Evolutionary conservation across 2,113 vertebrate genomes (phyloP).

Genomic region (Heloderma charlesbogerti): DNA sequence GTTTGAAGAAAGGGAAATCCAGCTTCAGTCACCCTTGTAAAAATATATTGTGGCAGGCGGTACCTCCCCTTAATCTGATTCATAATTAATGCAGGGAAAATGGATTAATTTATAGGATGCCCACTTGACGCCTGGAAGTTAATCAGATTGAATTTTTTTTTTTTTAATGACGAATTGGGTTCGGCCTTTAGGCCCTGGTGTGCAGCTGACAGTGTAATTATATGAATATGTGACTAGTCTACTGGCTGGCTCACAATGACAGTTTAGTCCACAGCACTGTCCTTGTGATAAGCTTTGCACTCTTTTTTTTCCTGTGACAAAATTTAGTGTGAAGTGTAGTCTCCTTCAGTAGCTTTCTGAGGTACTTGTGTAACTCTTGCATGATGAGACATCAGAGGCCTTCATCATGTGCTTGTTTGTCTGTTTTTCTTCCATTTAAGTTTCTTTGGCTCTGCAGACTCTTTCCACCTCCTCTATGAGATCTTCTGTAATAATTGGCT

Average conservation of each 20-base stretch:
- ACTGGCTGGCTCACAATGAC: slow-evolving; percentile 69
- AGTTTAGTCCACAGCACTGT: slow-evolving; percentile 56
- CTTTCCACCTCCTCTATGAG: background rate
- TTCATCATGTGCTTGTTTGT: slow-evolving; percentile 7
- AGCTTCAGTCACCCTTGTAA: background rate
- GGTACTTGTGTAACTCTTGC: slow-evolving; percentile 53
- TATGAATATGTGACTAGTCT: slow-evolving; percentile 54
- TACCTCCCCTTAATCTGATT: background rate
- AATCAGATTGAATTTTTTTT: background rate
- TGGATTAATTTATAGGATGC: background rate
- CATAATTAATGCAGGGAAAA: background rate
- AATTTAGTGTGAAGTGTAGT: slow-evolving; percentile 11
- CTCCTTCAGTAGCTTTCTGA: slow-evolving; percentile 29
- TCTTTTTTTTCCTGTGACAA: slow-evolving; percentile 23
- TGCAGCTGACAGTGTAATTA: background rate
- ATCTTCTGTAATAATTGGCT: slow-evolving; percentile 46
- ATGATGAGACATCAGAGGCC: slow-evolving; percentile 20
- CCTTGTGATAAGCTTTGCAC: slow-evolving; percentile 48
- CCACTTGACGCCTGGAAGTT: background rate
- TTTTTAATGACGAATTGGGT: background rate
- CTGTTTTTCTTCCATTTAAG: background rate
- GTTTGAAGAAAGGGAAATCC: background rate
- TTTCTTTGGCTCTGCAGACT: slow-evolving; percentile 25
- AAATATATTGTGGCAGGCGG: background rate
- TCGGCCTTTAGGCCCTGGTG: background rate